A percentile compares a stretch with the other conserved stretches of the same genome.
These are phyloP conservation scores for Hyppa rectilinea DNA, from an alignment of 2,888 invertebrate species.

Conservation along the genomic window DNA sequence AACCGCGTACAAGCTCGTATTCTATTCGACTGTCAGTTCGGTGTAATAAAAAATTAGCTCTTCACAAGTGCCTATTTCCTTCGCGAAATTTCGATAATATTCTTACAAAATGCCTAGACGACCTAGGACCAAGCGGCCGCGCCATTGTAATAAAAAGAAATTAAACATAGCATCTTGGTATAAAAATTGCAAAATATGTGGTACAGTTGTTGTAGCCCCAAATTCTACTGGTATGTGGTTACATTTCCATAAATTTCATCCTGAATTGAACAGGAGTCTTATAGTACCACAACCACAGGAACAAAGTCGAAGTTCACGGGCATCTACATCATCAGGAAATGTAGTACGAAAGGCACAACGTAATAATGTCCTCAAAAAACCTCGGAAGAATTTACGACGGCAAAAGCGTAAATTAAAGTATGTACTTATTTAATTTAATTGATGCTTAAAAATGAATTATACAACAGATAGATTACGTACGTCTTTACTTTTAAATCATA, in stretches of 20 bases:
- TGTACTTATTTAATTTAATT: not conserved
- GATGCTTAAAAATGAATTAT: too few species aligned
- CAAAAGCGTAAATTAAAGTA: slow-evolving; percentile 27
- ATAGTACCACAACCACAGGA: not conserved
- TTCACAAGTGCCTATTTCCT: not conserved
- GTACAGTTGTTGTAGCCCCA: slow-evolving; percentile 11
- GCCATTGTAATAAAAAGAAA: slow-evolving; percentile 15
- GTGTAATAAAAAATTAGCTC: not conserved
- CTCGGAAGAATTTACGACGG: slow-evolving; percentile 10
- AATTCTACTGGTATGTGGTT: slow-evolving; percentile 34
- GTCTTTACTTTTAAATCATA: too few species aligned
- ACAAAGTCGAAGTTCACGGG: not conserved
- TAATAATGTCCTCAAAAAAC: slow-evolving; percentile 5
- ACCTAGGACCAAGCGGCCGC: not conserved
- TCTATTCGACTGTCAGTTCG: too few species aligned
- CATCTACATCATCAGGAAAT: not conserved
- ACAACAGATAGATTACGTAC: too few species aligned
- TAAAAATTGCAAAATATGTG: slow-evolving; percentile 39
- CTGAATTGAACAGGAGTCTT: slow-evolving; percentile 26
- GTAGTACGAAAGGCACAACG: not conserved
- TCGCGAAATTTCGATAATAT: not conserved
- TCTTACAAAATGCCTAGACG: slow-evolving; percentile 29
- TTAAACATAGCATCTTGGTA: slow-evolving; percentile 24
- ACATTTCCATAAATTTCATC: slow-evolving; percentile 30
- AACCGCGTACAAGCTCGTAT: too few species aligned